Base-by-base conservation (phyloP, 2,888 invertebrate species). In the Eupithecia inturbata region DNA sequence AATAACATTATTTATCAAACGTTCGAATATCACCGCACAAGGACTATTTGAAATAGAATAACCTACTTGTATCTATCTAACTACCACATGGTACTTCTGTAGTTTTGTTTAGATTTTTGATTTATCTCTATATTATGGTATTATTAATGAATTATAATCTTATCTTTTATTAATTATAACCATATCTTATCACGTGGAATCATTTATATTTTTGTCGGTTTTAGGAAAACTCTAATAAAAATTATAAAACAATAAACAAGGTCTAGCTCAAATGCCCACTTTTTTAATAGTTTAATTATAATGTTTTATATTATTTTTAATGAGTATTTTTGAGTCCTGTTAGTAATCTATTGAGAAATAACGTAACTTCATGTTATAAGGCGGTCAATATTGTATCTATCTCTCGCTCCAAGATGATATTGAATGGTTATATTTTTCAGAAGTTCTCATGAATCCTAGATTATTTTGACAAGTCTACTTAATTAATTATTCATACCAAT, bases 131-230 rank as follows among this genome's bases (percentile, higher is more conserved):
- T n/a, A n/a, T n/a, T n/a, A n/a, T n/a, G n/a, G n/a, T n/a, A n/a
- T n/a, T n/a, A 31, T 31, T 9, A 31, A 31, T 31, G 1, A 31
- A 16, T 31, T 19, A 62, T 62, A 3, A 19, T 31, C 0, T 62
- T 31, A 62, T 31, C 36, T 33, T 1, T 31, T 28, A n/a, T 31
- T 28, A n/a, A 31, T 33, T n/a, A 31, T 36, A 12, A n/a, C 19
- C n/a, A 12, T 64, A 64, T 64, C 63, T 64, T 64, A 64, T 64
- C 36, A 33, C 19, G 36, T 33, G 63, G 22, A 19, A 12, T 64
- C 63, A 64, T 36, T 64, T 22, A 64, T 64, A 64, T 64, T 36
- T 36, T 64, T 19, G 33, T 22, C 10, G 36, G 10, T 36, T 33
- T n/a, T n/a, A 16, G 6, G 1, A 31, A 28, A 31, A 28, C 14